A percentile compares a stretch with the other conserved stretches of the same genome.
These are phyloP conservation scores for Brachypterus glaber DNA, from an alignment of 2,888 invertebrate genomes.

Conservation along the genomic window DNA sequence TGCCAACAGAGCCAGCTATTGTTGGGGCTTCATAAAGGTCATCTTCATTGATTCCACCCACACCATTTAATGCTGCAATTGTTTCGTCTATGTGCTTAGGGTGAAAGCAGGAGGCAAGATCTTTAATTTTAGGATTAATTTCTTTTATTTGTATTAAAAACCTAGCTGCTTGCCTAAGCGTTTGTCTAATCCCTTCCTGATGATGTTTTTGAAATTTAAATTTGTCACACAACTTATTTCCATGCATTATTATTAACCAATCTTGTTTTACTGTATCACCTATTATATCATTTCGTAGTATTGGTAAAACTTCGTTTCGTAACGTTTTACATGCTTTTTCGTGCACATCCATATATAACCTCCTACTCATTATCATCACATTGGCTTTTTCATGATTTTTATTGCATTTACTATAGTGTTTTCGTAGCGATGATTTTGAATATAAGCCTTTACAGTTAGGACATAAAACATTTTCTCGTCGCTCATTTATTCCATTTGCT, in stretches of 20 bases:
- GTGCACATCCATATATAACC: conserved; percentile 4
- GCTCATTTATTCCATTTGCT: no score
- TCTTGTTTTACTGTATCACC: conserved; percentile 3
- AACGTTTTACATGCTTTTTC: conserved; percentile 4
- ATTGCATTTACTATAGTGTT: conserved; percentile 5
- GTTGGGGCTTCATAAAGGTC: conserved; percentile 8
- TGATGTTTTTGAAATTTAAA: conserved; percentile 1
- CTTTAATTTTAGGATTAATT: conserved; percentile 2
- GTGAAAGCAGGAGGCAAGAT: conserved; percentile 6
- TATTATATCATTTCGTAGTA: conserved; percentile 5
- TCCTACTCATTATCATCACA: conserved; percentile 1
- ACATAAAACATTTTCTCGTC: conserved; percentile 2
- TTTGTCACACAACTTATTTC: conserved; percentile 3
- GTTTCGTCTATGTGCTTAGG: conserved; percentile 3
- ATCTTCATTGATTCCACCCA: conserved; percentile 7
- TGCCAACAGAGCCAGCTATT: conserved; percentile 4
- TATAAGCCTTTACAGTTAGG: conserved; percentile 5
- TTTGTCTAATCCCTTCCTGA: conserved; percentile 7
- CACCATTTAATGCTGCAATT: conserved; percentile 4
- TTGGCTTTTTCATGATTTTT: not conserved
- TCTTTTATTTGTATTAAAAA: conserved; percentile 6
- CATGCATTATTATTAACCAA: conserved; percentile 5
- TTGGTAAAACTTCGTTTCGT: conserved; percentile 1
- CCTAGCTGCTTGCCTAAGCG: conserved; percentile 7
- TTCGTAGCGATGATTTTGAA: conserved; percentile 6